Base-by-base conservation (phyloP, 2,888 invertebrate genomes). In the Anoncus sp. region DNA sequence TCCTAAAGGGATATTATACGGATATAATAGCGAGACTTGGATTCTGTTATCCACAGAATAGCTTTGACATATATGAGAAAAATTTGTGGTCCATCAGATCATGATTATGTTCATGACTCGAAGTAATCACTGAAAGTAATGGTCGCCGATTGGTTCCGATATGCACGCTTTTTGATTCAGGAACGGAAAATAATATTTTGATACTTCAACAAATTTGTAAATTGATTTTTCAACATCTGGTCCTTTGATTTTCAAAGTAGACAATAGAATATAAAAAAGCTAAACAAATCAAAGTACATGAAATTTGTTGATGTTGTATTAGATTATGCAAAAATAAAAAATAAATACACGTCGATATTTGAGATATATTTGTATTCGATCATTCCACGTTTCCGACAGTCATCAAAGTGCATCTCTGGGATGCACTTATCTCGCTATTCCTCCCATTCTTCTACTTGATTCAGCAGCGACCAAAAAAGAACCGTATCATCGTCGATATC, bases 81-180 rank as follows among this genome's bases (percentile, higher is more conserved):
- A 59, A 59, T 59, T 22, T 14, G 14, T 51, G 45, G 7, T 10
- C 16, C 35, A 14, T 66, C 53, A 1, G 40, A 24, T 24, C 65
- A 16, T 38, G 4, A n/a, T 20, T 66, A 27, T 9, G 40, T 24
- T 40, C 20, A 27, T 10, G 22, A 38, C 14, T 63, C 16, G 3
- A 40, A 59, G 6, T 20, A 12, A 59, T 59, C 40, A 14, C 22
- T 40, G 22, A 10, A 40, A 57, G 35, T 10, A 18, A 4, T 1
- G 35, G 6, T 6, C 12, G 3, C 12, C 1, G 20, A 35, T 35
- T 10, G 53, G 16, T 3, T 16, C 9, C 1, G 14, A 53, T 16
- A n/a, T 31, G 38, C 12, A n/a, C 16, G 14, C 6, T 22, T n/a
- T 51, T 27, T 9, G 35, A 20, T 35, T 12, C 5, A 20, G 1